Conservation (phyloP, 2,797 vertebrate species). For the Enteromius argenteus region DNA sequence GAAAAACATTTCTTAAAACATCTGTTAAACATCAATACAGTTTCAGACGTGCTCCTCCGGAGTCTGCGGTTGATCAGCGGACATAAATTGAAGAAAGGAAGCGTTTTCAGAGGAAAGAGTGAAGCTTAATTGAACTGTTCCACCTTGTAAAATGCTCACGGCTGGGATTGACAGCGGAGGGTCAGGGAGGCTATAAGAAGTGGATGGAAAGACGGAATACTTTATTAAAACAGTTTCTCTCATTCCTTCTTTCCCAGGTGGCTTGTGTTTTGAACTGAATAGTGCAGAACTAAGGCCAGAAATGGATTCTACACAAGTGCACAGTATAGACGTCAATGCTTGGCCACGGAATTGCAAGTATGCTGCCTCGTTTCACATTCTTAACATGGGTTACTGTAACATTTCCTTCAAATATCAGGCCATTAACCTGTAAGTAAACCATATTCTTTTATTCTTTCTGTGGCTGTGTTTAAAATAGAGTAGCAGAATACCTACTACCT, state of each 20-base stretch:
- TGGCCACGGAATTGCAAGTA: neutral
- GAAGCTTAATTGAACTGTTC: slow-evolving; percentile 64
- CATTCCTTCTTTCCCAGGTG: slow-evolving; percentile 18
- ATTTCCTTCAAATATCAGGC: neutral
- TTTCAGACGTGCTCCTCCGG: slow-evolving; percentile 39
- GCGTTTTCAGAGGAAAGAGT: slow-evolving; percentile 45
- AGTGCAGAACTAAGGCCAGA: slow-evolving; percentile 31
- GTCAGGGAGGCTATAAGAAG: neutral
- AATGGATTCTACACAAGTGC: slow-evolving; percentile 1
- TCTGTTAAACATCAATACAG: neutral
- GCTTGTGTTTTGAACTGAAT: slow-evolving; percentile 3
- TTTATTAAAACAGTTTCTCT: slow-evolving; percentile 39
- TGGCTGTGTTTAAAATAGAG: neutral
- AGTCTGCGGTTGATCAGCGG: slow-evolving; percentile 45
- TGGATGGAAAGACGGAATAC: slow-evolving; percentile 32
- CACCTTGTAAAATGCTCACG: slow-evolving; percentile 52
- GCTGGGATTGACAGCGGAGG: slow-evolving; percentile 45
- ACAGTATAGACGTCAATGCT: neutral
- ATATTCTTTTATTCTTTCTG: neutral
- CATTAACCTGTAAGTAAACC: neutral
- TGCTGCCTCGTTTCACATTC: neutral
- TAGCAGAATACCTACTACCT: neutral
- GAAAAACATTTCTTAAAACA: neutral
- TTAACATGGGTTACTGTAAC: neutral
- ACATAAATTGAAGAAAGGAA: slow-evolving; percentile 51